Conservation (phyloP, 2,888 invertebrate genomes). For the Actias luna region DNA sequence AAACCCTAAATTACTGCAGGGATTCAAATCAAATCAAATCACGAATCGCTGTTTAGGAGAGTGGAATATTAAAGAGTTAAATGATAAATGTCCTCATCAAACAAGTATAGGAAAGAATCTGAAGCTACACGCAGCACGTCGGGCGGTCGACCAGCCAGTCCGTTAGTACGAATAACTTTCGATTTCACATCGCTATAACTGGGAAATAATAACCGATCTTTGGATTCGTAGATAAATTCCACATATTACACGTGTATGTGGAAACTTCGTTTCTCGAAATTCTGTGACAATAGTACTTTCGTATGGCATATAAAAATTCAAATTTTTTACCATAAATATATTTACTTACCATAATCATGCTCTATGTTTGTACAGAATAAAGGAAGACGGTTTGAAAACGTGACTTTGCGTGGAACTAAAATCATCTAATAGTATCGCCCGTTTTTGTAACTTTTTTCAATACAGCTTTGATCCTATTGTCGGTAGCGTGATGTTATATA, state of each 20-base stretch:
- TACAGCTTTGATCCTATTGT: too few relatives aligned
- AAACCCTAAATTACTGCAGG: too few relatives aligned
- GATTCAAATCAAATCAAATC: too few relatives aligned
- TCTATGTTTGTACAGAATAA: too few relatives aligned
- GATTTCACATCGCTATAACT: conserved; percentile 14
- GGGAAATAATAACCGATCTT: not conserved
- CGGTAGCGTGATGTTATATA: too few relatives aligned
- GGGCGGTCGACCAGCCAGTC: conserved; percentile 7
- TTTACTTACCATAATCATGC: not conserved
- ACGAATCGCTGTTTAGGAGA: not conserved
- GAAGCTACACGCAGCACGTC: not conserved
- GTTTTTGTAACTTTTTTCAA: too few relatives aligned
- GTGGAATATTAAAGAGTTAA: not conserved
- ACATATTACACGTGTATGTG: too few relatives aligned
- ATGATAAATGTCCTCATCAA: not conserved
- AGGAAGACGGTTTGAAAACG: too few relatives aligned
- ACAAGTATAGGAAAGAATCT: not conserved
- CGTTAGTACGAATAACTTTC: conserved; percentile 15
- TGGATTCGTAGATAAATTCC: not conserved
- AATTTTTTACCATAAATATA: not conserved
- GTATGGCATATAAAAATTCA: not conserved
- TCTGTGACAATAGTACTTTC: not conserved
- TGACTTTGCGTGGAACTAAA: too few relatives aligned
- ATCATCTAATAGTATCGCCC: too few relatives aligned
- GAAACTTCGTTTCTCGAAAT: not conserved